Evolutionary conservation across 2,888 invertebrate genomes (phyloP).

Genomic region (Lypha dubia): DNA sequence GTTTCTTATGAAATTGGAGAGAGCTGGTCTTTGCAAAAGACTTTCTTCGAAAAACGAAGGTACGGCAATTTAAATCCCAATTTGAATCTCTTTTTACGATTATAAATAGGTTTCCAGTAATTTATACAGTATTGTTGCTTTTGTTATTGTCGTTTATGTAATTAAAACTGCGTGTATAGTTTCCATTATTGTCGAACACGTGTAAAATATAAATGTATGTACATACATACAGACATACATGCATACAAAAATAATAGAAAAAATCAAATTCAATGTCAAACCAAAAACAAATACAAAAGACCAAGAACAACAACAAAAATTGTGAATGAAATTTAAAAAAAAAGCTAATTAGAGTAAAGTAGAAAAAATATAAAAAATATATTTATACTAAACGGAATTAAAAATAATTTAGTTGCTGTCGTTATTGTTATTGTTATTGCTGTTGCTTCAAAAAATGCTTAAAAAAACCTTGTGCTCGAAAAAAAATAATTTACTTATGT

Average conservation of each 20-base stretch:
- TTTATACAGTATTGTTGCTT: neutral
- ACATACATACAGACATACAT: no score
- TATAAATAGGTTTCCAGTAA: neutral
- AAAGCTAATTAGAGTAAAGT: constrained; percentile 13
- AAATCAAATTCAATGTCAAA: constrained; percentile 46
- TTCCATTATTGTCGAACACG: constrained; percentile 21
- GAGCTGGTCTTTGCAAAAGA: no score
- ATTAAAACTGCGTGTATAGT: constrained; percentile 1
- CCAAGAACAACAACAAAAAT: neutral
- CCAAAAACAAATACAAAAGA: neutral
- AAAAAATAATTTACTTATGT: constrained; percentile 4
- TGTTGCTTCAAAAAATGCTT: neutral
- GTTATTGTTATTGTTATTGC: neutral
- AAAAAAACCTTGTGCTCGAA: constrained; percentile 27
- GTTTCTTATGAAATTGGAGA: no score
- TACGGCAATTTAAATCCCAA: neutral
- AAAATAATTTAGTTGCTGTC: neutral
- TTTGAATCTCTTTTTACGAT: neutral
- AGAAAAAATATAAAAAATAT: neutral
- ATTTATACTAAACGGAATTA: neutral
- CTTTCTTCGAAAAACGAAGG: no score
- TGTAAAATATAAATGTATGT: constrained; percentile 36
- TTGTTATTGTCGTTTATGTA: neutral
- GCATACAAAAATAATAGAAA: constrained; percentile 5
- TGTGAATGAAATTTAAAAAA: constrained; percentile 4